phyloP scores from a whole-genome alignment of 1,140 invertebrate genomes.

The Polypedilum vanderplanki region DNA sequence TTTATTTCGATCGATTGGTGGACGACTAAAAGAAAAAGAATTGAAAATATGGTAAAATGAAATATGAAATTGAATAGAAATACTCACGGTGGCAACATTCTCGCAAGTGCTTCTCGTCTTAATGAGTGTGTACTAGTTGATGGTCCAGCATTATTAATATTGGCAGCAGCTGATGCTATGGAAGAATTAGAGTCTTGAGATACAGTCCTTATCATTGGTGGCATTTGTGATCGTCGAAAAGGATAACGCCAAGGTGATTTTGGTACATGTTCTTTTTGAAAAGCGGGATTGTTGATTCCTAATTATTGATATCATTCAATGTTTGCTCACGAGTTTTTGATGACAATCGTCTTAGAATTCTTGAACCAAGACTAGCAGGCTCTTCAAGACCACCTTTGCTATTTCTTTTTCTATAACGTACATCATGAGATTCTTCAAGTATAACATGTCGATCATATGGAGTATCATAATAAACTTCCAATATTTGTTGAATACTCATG shows the following conservation, averaged over 20 bases:
- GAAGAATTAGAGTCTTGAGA: slow-evolving; percentile 46
- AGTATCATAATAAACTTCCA: slow-evolving; percentile 91
- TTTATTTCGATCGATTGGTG: slow-evolving; percentile 40
- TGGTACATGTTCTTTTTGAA: slow-evolving; percentile 50
- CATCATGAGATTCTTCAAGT: slow-evolving; percentile 78
- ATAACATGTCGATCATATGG: slow-evolving; percentile 88
- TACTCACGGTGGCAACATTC: slow-evolving; percentile 38
- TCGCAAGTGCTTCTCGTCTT: slow-evolving; percentile 36
- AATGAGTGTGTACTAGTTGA: slow-evolving; percentile 33
- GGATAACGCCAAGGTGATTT: slow-evolving; percentile 55
- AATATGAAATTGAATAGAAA: not conserved
- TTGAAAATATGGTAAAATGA: not conserved
- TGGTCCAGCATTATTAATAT: slow-evolving; percentile 37
- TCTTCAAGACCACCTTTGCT: slow-evolving; percentile 53
- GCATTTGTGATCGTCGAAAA: slow-evolving; percentile 42
- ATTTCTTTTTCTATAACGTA: slow-evolving; percentile 55
- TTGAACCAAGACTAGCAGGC: slow-evolving; percentile 51
- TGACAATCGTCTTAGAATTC: slow-evolving; percentile 53
- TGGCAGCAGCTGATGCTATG: slow-evolving; percentile 39
- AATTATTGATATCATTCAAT: slow-evolving; percentile 18
- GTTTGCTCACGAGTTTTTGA: slow-evolving; percentile 44
- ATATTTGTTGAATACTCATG: slow-evolving; percentile 85
- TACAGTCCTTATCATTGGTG: slow-evolving; percentile 39
- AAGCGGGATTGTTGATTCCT: slow-evolving; percentile 51
- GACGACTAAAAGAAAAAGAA: slow-evolving; percentile 36